Percentiles rank a stretch among this genome's conserved stretches.
Conservation (phyloP, 2,888 invertebrate species). For the Sesamia inferens region DNA sequence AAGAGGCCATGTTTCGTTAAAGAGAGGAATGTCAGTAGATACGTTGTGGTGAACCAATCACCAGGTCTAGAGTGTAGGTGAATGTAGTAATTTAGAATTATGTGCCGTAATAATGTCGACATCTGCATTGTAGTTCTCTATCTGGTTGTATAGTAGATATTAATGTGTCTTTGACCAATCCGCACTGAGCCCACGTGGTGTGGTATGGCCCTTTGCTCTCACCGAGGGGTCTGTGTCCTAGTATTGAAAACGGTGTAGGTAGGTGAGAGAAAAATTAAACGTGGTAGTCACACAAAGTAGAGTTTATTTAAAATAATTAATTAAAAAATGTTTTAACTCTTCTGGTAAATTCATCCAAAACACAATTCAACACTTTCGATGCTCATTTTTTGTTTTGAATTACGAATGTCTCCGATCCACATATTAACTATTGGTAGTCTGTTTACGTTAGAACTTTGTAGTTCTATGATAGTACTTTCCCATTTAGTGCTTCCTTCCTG, state of each 20-base stretch:
- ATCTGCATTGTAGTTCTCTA: neutral
- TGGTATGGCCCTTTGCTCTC: neutral
- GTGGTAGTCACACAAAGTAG: neutral
- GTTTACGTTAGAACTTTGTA: constrained; percentile 48
- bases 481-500: constrained; percentile 40
- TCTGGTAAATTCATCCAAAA: constrained; percentile 54
- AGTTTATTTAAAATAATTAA: neutral
- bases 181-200: neutral
- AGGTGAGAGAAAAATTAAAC: constrained; percentile 2
- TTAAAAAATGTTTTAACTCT: too few species aligned
- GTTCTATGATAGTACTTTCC: constrained; percentile 47
- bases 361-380: constrained; percentile 67
- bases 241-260: neutral
- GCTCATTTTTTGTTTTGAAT: constrained; percentile 51
- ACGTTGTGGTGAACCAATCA: neutral
- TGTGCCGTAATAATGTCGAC: neutral
- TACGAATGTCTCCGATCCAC: constrained; percentile 60
- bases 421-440: constrained; percentile 67
- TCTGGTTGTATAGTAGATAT: neutral
- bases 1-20: neutral
- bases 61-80: neutral
- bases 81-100: too few species aligned
- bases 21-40: neutral
- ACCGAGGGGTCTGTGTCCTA: neutral
- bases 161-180: neutral